Conservation (phyloP, 2,113 vertebrate species). For the Chlamydotis undulata region DNA sequence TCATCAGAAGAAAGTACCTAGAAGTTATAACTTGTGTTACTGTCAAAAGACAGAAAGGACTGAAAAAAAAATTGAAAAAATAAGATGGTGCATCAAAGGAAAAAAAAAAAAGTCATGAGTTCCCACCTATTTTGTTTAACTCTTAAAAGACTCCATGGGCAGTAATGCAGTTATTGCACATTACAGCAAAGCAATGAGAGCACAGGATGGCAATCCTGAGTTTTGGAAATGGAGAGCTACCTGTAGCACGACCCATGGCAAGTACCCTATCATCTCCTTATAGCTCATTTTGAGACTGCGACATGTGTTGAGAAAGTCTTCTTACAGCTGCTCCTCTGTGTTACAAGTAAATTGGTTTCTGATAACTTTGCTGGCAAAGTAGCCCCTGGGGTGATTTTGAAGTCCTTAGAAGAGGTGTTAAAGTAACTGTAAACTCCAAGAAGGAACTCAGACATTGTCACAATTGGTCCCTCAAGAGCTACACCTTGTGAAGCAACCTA, state of each 20-base stretch:
- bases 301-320: background rate
- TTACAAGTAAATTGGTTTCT: constrained; percentile 16
- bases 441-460: background rate
- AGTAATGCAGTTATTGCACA: background rate
- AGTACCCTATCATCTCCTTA: background rate
- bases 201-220: background rate
- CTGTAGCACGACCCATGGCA: background rate
- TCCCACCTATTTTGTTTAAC: background rate
- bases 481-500: background rate
- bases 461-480: background rate
- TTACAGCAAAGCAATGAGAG: background rate
- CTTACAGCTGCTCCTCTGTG: background rate
- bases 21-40: background rate
- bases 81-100: background rate
- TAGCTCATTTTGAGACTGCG: background rate
- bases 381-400: background rate
- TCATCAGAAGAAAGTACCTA: background rate
- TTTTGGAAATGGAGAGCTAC: background rate
- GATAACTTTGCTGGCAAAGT: background rate
- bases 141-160: background rate
- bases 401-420: background rate
- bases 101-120: background rate
- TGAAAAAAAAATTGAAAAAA: background rate
- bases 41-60: background rate
- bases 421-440: background rate